phyloP scores from a whole-genome alignment of 2,888 invertebrate species.

The Stenoptilia bipunctidactyla region DNA sequence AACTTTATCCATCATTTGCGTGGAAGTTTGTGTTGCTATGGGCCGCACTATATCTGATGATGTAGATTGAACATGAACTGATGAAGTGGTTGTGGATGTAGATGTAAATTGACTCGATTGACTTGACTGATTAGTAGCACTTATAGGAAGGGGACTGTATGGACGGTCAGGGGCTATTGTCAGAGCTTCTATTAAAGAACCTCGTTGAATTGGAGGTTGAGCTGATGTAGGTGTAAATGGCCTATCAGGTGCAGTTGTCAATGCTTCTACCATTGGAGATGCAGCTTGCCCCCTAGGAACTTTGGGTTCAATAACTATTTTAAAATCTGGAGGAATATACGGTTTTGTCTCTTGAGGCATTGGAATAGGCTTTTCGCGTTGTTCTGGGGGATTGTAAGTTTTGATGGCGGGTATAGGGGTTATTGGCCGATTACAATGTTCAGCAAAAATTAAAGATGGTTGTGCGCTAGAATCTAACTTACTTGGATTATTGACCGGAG shows the following conservation, averaged over 20 bases:
- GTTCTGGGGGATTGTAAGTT: constrained; percentile 53
- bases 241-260: constrained; percentile 77
- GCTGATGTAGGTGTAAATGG: constrained; percentile 69
- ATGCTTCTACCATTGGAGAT: constrained; percentile 76
- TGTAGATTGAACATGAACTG: constrained; percentile 26
- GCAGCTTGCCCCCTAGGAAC: constrained; percentile 49
- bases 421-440: constrained; percentile 37
- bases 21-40: constrained; percentile 39
- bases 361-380: constrained; percentile 64
- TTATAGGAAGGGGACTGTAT: constrained; percentile 67
- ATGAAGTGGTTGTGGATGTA: constrained; percentile 26
- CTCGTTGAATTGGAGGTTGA: constrained; percentile 51
- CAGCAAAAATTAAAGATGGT: constrained; percentile 33
- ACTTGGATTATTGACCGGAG: background rate
- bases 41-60: constrained; percentile 41
- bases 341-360: constrained; percentile 76
- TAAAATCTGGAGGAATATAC: constrained; percentile 76
- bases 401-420: constrained; percentile 59
- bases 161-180: constrained; percentile 75
- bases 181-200: constrained; percentile 70
- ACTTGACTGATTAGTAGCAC: constrained; percentile 43
- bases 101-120: constrained; percentile 30
- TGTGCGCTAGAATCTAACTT: constrained; percentile 12
- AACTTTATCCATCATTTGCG: constrained; percentile 31
- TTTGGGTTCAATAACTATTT: constrained; percentile 69